Conservation (phyloP, 2,797 vertebrate genomes). For the Leptatherina wallacei region DNA sequence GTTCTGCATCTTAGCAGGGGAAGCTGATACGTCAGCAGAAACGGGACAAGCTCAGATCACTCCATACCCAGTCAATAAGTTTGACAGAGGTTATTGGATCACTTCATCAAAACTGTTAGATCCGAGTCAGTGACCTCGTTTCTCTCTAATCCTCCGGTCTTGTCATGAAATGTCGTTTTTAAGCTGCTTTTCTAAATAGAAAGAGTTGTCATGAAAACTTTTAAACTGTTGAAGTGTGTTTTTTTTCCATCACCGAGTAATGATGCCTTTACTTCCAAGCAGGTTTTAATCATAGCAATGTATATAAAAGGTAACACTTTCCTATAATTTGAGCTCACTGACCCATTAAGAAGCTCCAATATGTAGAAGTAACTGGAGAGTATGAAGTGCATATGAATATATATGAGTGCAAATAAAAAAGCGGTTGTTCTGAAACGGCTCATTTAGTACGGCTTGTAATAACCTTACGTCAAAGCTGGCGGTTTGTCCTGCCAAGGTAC, state of each 20-base stretch:
- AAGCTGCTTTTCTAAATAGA: neutral
- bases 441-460: constrained; percentile 12
- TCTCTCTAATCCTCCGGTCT: neutral
- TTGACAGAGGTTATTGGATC: constrained; percentile 1
- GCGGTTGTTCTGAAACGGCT: constrained; percentile 11
- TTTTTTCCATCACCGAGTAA: neutral
- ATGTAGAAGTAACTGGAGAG: no score
- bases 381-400: neutral
- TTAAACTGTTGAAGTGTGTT: neutral
- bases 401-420: neutral
- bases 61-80: neutral
- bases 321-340: no score
- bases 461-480: constrained; percentile 34
- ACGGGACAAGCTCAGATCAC: neutral
- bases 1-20: neutral
- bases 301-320: no score
- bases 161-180: neutral
- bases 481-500: constrained; percentile 27
- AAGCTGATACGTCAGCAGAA: neutral
- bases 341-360: no score
- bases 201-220: neutral
- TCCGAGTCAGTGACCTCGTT: constrained; percentile 1
- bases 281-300: neutral
- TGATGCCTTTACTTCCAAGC: neutral
- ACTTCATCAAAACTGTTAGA: neutral